Percentiles rank a stretch among this genome's conserved stretches.
Evolutionary conservation across 2,888 invertebrate genomes (phyloP).

Genomic region (Lasioglossum zephyrum): DNA sequence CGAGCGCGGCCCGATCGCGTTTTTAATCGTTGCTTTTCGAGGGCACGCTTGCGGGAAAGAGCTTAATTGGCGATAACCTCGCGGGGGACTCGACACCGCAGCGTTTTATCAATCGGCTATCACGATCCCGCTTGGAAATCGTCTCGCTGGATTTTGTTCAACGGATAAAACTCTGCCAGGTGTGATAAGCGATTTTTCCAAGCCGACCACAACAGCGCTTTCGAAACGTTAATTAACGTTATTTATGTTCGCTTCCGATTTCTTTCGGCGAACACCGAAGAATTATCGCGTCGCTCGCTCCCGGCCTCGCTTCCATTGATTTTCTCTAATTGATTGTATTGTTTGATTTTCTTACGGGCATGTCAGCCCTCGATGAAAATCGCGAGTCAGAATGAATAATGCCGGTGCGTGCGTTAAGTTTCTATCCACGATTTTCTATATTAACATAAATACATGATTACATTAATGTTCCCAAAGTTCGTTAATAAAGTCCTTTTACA

Average conservation of each 20-base stretch:
- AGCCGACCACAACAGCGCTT: neutral
- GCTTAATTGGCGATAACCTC: conserved; percentile 34
- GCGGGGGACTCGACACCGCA: neutral
- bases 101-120: conserved; percentile 18
- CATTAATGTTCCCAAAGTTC: too few species aligned
- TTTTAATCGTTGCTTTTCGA: conserved; percentile 11
- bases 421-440: too few species aligned
- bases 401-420: neutral
- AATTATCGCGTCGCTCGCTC: neutral
- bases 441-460: too few species aligned
- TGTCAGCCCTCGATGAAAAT: too few species aligned
- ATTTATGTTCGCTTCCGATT: neutral
- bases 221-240: conserved; percentile 12
- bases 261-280: neutral
- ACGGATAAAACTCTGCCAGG: neutral
- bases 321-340: neutral
- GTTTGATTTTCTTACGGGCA: neutral
- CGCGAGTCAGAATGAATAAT: neutral
- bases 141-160: conserved; percentile 1
- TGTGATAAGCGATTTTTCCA: conserved; percentile 1
- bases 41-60: conserved; percentile 2
- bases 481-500: too few species aligned
- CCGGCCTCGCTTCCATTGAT: neutral
- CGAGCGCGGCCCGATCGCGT: conserved; percentile 13
- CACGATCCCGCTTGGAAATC: neutral